These are phyloP conservation scores for Tanypteryx hageni DNA, from an alignment of 2,888 invertebrate species.

Conservation along the genomic window DNA sequence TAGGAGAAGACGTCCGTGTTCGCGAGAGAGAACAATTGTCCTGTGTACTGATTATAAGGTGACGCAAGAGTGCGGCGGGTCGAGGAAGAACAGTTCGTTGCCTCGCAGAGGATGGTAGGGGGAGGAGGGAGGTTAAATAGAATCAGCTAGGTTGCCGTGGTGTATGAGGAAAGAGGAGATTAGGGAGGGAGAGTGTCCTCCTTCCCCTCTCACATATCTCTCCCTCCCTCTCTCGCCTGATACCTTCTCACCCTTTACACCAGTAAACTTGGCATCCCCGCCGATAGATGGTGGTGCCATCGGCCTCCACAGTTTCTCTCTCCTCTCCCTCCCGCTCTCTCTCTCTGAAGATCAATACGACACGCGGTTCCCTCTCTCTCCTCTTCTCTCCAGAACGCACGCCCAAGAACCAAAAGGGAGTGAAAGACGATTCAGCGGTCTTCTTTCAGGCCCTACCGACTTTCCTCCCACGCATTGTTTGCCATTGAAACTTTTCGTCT, in stretches of 20 bases:
- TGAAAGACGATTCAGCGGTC: not conserved
- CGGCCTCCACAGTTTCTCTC: not conserved
- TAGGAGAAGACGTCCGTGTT: no score
- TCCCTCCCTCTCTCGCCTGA: not conserved
- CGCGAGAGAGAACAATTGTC: no score
- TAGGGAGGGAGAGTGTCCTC: not conserved
- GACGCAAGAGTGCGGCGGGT: no score
- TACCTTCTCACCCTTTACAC: not conserved
- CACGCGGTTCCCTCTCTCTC: not conserved
- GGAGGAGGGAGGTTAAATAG: not conserved
- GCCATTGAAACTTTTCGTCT: no score
- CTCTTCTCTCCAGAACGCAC: not conserved
- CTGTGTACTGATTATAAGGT: no score
- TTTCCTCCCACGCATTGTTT: no score
- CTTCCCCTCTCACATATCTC: not conserved
- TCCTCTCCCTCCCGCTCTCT: not conserved
- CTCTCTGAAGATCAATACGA: conserved; percentile 19
- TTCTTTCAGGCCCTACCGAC: no score
- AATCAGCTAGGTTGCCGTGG: not conserved
- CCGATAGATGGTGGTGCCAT: not conserved
- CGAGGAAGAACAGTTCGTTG: no score
- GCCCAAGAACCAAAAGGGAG: not conserved
- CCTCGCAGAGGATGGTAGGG: no score
- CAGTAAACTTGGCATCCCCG: not conserved
- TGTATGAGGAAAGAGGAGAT: not conserved